These are phyloP conservation scores for Tachuris rubrigastra DNA, from an alignment of 2,113 vertebrate species.

Conservation along the genomic window DNA sequence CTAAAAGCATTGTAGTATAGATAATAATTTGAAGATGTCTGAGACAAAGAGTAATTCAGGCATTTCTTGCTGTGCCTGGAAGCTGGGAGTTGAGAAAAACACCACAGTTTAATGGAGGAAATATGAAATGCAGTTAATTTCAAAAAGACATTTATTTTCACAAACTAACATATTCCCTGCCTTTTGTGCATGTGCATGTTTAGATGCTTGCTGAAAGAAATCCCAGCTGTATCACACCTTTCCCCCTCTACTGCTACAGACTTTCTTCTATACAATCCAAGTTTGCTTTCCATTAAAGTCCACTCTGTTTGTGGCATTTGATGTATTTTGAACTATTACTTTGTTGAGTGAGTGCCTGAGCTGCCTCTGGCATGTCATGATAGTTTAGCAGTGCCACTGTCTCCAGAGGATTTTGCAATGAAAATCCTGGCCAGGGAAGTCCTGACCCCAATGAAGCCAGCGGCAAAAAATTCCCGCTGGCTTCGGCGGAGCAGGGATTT, in stretches of 20 bases:
- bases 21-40: background rate
- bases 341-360: background rate
- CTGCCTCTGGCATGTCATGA: rapidly evolving
- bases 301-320: background rate
- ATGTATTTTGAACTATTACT: background rate
- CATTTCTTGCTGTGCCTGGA: background rate
- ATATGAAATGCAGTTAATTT: background rate
- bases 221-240: background rate
- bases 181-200: background rate
- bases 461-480: background rate
- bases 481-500: background rate
- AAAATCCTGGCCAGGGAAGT: background rate
- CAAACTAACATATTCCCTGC: background rate
- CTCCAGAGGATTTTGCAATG: background rate
- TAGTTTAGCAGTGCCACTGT: background rate
- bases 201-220: background rate
- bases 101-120: background rate
- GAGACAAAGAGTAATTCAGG: background rate
- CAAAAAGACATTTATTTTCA: background rate
- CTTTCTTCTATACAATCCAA: background rate
- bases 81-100: background rate
- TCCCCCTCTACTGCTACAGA: background rate
- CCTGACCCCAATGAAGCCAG: background rate
- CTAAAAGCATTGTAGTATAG: background rate
- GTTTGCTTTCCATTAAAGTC: background rate